Evolutionary conservation across 2,797 vertebrate species (phyloP), one percentile per base, ranked within the genome.

Genomic region (Chelidonichthys spinosus): DNA sequence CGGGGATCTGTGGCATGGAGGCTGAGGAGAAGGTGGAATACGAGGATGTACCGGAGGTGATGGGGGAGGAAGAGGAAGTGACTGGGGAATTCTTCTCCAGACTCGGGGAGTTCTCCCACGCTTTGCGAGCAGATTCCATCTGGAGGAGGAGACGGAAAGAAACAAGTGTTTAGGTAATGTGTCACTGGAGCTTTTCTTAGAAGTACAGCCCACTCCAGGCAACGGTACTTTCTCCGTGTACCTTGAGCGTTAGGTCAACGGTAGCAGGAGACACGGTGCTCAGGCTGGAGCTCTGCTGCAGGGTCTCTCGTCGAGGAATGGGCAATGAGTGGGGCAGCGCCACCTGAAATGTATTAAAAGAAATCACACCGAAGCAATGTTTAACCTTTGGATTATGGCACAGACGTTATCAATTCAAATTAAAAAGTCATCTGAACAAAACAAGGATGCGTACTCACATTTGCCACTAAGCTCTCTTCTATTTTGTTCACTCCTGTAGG

Each of bases 101-200:
- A 74, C 95, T 99, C 1, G 97, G 98, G 6, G 98, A 99, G 93
- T 99, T 99, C 89, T 99, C 98, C 98, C 98, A 99, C 0, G 98
- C 98, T 90, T 99, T 99, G 33, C 98, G 97, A 17, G 98, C 98
- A 1, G 98, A 99, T 83, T 99, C 98, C 98, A 99, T 99, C 98
- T 99, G 71, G 25, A 85, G 74, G 11, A 81, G 63, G 66, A 63
- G 5, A n/a, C 13, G 18, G 5, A 70, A 47, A 66, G 3, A 68
- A 60, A 63, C 0, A 0, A 2, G 3, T 0, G n/a, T 9, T 60
- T 14, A 14, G 18, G 10, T 35, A 3, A 69, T 0, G 6, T 49
- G 53, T 56, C n/a, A 25, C 4, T n/a, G 5, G 49, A 42, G 40
- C 7, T 5, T 8, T 44, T 0, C 6, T 0, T 0, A 3, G 11